Evolutionary conservation across 2,888 invertebrate genomes (phyloP), one percentile per base, ranked within the genome.

Genomic region (Andrena flavipes): DNA sequence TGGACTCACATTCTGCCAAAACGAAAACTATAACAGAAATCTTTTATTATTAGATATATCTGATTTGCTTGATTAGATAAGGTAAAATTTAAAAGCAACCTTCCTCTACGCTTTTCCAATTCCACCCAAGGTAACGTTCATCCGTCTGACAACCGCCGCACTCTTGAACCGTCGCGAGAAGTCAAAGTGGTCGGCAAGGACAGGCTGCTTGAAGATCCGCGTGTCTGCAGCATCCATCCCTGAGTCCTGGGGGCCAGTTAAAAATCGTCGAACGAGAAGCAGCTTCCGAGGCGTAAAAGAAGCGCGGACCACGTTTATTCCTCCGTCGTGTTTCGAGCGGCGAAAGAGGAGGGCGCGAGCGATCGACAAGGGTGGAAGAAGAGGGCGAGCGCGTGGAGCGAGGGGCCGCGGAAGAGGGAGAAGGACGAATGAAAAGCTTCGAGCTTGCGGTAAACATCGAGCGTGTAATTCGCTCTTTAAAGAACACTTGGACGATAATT

Each of bases 391-490:
- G 23, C 69, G 59, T 49, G 23, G 74, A 54, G 64, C 70, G n/a
- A 72, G 73, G 48, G 73, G 59, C 69, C 70, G 77, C 82, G 70
- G 65, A 70, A 64, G 74, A 33, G 60, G 71, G 82, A 77, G 82
- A 78, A 85, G 72, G 84, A 84, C 78, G 89, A 81, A 92, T 92
- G 92, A 92, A 93, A 93, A 93, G 91, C 89, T 90, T 87, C 82
- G 91, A 90, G 91, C 90, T 88, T 80, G 90, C 90, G 88, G 91
- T 89, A 93, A 93, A 93, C 92, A 93, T 93, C 91, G 92, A 92
- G 92, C 92, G 92, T 92, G 92, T 93, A 94, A 94, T 94, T 94
- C 91, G 92, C 93, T 93, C 93, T 93, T 93, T 93, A 93, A 92
- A 93, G 93, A 93, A 93, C 93, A 92, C 92, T 92, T 91, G 92